A percentile compares a stretch with the other conserved stretches of the same genome.
Evolutionary conservation across 2,113 vertebrate genomes (phyloP).

Genomic region (Datnioides undecimradiatus): DNA sequence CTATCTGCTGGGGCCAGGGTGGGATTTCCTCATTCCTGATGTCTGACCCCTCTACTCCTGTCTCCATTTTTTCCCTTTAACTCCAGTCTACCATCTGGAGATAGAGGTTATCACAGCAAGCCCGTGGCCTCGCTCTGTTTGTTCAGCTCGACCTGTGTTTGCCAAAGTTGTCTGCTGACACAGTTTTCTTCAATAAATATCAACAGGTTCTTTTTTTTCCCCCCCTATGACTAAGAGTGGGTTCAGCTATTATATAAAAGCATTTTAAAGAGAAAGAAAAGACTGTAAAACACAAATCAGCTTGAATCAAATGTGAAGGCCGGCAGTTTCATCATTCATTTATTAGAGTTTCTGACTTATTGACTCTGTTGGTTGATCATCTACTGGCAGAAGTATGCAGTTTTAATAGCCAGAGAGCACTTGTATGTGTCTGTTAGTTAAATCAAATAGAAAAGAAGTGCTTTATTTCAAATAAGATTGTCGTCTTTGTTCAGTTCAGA

Average conservation of each 20-base stretch:
- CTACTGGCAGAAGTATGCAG: too few relatives aligned
- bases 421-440: neutral
- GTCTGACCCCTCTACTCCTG: slow-evolving; percentile 60
- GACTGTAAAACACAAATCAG: neutral
- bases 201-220: slow-evolving; percentile 28
- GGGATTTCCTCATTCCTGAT: slow-evolving; percentile 81
- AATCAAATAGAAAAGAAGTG: neutral
- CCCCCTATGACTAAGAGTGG: neutral
- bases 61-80: slow-evolving; percentile 55
- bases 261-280: neutral
- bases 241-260: neutral
- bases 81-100: slow-evolving; percentile 67
- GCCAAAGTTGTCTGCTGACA: slow-evolving; percentile 30
- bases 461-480: neutral
- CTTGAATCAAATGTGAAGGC: neutral
- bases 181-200: slow-evolving; percentile 5
- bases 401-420: neutral
- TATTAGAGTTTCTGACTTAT: neutral
- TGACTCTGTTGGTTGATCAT: neutral
- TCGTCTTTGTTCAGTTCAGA: neutral
- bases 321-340: neutral
- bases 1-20: slow-evolving; percentile 68
- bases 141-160: slow-evolving; percentile 39
- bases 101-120: slow-evolving; percentile 58
- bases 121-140: slow-evolving; percentile 38